phyloP scores from a whole-genome alignment of 2,113 vertebrate species.

The Macroglossus sobrinus region DNA sequence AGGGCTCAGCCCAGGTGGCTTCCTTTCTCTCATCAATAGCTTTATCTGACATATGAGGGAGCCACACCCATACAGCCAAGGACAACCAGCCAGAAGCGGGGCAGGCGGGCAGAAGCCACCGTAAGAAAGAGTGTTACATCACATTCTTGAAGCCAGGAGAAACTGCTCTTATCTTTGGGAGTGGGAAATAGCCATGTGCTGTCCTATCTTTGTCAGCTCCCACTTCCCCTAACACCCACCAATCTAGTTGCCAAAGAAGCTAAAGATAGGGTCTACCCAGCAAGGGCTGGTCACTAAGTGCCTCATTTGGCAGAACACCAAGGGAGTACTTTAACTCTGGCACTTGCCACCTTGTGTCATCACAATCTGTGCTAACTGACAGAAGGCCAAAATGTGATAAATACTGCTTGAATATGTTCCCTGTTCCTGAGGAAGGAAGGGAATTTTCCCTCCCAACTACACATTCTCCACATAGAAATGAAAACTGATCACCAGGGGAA shows the following conservation, averaged over 20 bases:
- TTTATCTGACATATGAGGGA: neutral
- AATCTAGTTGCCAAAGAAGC: neutral
- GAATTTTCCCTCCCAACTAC: neutral
- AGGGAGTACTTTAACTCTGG: neutral
- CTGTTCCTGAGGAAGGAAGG: neutral
- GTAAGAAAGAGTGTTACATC: rapidly evolving
- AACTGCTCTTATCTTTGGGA: neutral
- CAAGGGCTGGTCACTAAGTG: neutral
- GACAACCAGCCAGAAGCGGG: no score
- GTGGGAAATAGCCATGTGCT: rapidly evolving
- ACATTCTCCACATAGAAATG: neutral
- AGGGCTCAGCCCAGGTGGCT: neutral
- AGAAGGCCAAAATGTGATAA: neutral
- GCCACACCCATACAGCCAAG: neutral
- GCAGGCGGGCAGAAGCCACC: neutral
- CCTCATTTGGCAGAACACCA: neutral
- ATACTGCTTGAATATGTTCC: neutral
- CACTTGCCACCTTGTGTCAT: neutral
- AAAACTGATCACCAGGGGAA: neutral
- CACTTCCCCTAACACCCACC: neutral
- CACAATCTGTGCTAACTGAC: neutral
- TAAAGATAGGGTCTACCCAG: neutral
- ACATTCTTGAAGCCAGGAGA: neutral
- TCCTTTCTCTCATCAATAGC: neutral
- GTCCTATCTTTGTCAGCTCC: neutral